phyloP scores from a whole-genome alignment of 2,797 vertebrate species.

The Pantherophis vulpinus region DNA sequence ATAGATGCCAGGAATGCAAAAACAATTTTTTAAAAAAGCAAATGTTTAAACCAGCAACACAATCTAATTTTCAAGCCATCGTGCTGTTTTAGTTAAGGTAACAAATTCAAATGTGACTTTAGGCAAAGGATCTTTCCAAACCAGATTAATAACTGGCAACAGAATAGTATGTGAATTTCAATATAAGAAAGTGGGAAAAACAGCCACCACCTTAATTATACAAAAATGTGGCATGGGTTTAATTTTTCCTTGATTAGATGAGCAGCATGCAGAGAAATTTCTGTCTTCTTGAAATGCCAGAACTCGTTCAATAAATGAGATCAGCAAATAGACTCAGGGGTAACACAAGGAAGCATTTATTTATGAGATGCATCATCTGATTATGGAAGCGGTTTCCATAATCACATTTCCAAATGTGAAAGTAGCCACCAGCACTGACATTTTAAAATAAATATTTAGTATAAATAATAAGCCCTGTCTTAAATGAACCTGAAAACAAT shows the following conservation, averaged over 20 bases:
- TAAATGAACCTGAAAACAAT: background rate
- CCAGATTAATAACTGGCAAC: background rate
- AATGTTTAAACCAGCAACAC: background rate
- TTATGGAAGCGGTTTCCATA: background rate
- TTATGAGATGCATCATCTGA: background rate
- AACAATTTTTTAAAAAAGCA: background rate
- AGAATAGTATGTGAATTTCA: background rate
- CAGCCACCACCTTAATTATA: background rate
- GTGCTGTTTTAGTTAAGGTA: background rate
- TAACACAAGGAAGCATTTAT: conserved; percentile 2
- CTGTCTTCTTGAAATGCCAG: background rate
- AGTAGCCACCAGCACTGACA: background rate
- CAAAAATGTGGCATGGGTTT: background rate
- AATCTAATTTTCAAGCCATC: background rate
- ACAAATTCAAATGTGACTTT: background rate
- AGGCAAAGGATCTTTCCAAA: background rate
- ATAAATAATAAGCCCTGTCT: background rate
- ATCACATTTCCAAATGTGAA: background rate
- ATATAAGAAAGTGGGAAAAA: background rate
- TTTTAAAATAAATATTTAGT: background rate
- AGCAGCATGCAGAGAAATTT: background rate
- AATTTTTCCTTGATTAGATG: background rate
- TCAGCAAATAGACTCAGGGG: background rate
- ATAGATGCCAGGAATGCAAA: background rate
- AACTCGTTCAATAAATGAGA: background rate